Evolutionary conservation across 2,113 vertebrate species (phyloP).

Genomic region (Carassius carassius): DNA sequence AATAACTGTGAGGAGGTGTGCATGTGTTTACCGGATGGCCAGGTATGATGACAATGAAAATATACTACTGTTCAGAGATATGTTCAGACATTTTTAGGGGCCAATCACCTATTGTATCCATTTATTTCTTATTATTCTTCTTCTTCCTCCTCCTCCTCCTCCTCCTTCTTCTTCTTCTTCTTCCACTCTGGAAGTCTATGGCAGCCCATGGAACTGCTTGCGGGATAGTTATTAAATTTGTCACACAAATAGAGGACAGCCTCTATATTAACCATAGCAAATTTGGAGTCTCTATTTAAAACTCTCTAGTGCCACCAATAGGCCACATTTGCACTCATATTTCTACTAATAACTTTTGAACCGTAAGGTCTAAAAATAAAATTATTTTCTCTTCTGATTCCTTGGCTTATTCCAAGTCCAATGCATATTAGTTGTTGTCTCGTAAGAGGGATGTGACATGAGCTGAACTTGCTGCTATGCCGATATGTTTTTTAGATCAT

Average conservation of each 20-base stretch:
- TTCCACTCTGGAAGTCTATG: not conserved
- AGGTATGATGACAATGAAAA: conserved; percentile 52
- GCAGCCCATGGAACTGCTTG: not conserved
- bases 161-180: not conserved
- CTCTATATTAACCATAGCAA: not conserved
- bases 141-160: no score
- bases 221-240: not conserved
- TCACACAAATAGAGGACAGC: not conserved
- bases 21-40: conserved; percentile 63
- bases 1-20: conserved; percentile 73
- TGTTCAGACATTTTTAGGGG: no score
- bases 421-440: not conserved
- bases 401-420: no score
- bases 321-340: no score
- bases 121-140: no score
- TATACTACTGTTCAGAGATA: not conserved
- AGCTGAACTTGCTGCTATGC: not conserved
- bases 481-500: not conserved
- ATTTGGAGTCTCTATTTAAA: not conserved
- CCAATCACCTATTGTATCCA: no score
- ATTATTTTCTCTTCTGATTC: no score
- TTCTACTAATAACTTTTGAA: no score
- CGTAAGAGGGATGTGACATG: not conserved
- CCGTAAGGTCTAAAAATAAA: no score
- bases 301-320: no score